Percentiles rank a stretch among this genome's conserved stretches.
Evolutionary conservation across 2,113 vertebrate species (phyloP).

Genomic region (Aviceda subcristata): DNA sequence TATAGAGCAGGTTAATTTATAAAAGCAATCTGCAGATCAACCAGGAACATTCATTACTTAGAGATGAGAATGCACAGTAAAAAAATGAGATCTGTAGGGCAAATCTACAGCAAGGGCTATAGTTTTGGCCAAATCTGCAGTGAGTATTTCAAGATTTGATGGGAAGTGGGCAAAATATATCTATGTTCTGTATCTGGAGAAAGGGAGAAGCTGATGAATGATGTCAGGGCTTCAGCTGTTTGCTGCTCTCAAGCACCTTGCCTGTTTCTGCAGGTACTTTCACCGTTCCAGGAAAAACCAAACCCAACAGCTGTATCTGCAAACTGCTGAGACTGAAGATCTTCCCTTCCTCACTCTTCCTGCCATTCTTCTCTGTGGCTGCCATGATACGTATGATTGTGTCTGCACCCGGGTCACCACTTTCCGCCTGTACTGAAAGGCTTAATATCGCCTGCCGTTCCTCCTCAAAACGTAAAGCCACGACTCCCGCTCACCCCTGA

Average conservation of each 20-base stretch:
- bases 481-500: neutral
- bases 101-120: neutral
- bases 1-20: neutral
- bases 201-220: neutral
- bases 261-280: neutral
- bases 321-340: neutral
- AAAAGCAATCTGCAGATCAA: neutral
- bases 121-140: neutral
- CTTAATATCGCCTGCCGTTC: neutral
- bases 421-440: neutral
- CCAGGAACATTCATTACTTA: neutral
- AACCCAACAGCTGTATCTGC: neutral
- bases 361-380: neutral
- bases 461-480: neutral
- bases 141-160: neutral
- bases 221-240: neutral
- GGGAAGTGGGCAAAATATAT: neutral
- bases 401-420: neutral
- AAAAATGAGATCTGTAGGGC: neutral
- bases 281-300: neutral
- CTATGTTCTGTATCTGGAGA: neutral
- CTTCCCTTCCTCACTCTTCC: neutral
- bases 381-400: neutral
- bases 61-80: neutral
- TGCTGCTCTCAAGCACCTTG: neutral